Evolutionary conservation across 1,140 invertebrate genomes (phyloP), one percentile per base, ranked within the genome.

Genomic region (Saccostrea cuccullata): DNA sequence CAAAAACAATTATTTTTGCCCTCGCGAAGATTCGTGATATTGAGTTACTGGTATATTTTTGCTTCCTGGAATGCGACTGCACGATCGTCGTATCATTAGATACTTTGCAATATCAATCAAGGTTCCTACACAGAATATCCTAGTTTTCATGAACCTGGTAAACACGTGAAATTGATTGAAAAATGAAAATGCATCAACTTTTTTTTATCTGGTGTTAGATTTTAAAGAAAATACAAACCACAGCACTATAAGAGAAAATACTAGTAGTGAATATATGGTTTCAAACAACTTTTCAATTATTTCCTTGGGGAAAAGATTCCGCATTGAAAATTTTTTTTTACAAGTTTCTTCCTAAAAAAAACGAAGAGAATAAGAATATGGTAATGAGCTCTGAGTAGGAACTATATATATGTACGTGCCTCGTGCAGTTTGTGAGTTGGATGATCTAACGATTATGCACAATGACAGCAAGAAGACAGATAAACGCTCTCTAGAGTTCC

Each of bases 361-460:
- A 64, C 17, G 17, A 77, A 36, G 23, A 30, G 26, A 77, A 30
- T 30, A 30, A 30, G 30, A 77, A 77, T 36, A 13, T 77, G 0
- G 26, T 23, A 77, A 26, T 30, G 3, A 30, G 70, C 23, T 77
- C 15, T 77, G 26, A 15, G 70, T 77, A 36, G 12, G 70, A 77
- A 13, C 13, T 77, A 36, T 26, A 30, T 30, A 36, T 30, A 77
- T 6, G 70, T 6, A 30, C 9, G 12, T 36, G 23, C 9, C 13
- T 30, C 70, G 17, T 36, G 70, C 23, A 26, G 5, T 47, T 9
- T 47, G 47, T 47, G 47, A 47, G 47, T 47, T 47, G 47, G 26
- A 77, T 77, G 70, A 26, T 77, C 70, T 77, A 30, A 77, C 30
- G 30, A 77, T 36, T 77, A 77, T 77, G 30, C 23, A 77, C 12